These are phyloP conservation scores for Agrenia bidenticulata DNA, from an alignment of 2,888 invertebrate species.

Conservation along the genomic window DNA sequence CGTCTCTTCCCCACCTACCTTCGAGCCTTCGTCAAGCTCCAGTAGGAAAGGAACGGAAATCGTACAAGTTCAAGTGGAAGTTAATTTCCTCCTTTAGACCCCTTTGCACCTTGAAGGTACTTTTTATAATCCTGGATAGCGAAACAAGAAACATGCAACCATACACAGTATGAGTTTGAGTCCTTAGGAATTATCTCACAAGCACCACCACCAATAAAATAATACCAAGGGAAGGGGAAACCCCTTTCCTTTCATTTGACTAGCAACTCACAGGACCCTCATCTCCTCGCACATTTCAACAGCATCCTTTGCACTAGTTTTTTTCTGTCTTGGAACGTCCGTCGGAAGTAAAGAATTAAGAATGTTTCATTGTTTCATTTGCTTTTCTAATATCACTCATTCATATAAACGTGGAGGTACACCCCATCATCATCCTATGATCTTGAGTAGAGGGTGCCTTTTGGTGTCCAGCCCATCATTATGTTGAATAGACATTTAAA, in stretches of 20 bases:
- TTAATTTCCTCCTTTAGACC: constrained; percentile 42
- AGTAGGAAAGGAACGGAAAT: constrained; percentile 38
- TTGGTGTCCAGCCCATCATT: no score
- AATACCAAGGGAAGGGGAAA: constrained; percentile 8
- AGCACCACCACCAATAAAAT: neutral
- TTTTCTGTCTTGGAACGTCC: constrained; percentile 37
- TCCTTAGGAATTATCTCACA: constrained; percentile 11
- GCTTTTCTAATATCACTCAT: neutral
- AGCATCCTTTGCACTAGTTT: constrained; percentile 14
- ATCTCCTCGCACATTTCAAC: constrained; percentile 9
- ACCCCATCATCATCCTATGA: no score
- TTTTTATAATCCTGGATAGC: neutral
- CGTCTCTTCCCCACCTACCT: constrained; percentile 30
- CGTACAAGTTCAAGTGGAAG: constrained; percentile 40
- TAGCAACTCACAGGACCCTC: neutral
- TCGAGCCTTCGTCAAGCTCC: constrained; percentile 34
- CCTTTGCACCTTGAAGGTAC: constrained; percentile 8
- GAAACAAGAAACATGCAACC: constrained; percentile 6
- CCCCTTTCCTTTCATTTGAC: constrained; percentile 12
- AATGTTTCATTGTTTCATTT: constrained; percentile 22
- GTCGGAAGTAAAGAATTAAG: constrained; percentile 50
- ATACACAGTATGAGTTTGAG: neutral
- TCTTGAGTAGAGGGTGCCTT: no score
- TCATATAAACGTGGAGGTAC: neutral
- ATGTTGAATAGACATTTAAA: no score